Evolutionary conservation across 2,888 invertebrate species (phyloP).

Genomic region (Leucophora obtusa): DNA sequence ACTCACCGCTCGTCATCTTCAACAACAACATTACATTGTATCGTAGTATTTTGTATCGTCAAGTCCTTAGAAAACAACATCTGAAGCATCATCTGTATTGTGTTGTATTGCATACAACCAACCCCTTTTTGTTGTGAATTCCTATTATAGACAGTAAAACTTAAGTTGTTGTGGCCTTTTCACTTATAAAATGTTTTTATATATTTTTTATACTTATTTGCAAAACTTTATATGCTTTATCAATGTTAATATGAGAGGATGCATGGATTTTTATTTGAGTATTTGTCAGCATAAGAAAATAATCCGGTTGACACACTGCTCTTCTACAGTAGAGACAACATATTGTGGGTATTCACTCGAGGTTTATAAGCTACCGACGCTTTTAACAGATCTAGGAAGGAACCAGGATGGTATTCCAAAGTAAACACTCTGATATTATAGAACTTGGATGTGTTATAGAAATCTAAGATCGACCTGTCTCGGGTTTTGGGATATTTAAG

Average conservation of each 20-base stretch:
- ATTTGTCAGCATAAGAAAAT: constrained; percentile 26
- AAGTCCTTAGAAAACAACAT: constrained; percentile 51
- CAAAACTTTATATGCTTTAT: constrained; percentile 39
- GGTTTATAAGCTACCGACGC: no score
- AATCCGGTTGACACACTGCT: constrained; percentile 48
- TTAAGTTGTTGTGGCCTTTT: constrained; percentile 63
- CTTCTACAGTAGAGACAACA: constrained; percentile 1
- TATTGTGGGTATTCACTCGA: constrained; percentile 13
- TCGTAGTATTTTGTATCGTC: constrained; percentile 13
- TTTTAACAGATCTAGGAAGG: no score
- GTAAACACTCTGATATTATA: no score
- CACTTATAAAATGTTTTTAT: constrained; percentile 58
- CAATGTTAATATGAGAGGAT: constrained; percentile 9
- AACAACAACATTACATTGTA: constrained; percentile 7
- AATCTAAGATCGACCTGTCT: no score
- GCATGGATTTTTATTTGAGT: constrained; percentile 42
- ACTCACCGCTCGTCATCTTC: constrained; percentile 15
- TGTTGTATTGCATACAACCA: constrained; percentile 8
- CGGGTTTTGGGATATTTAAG: no score
- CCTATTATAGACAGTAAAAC: constrained; percentile 49
- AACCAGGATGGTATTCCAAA: no score
- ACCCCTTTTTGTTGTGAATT: constrained; percentile 40
- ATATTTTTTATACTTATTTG: constrained; percentile 28
- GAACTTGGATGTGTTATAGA: no score
- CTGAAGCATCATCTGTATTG: constrained; percentile 38